Base-by-base conservation (phyloP, 2,888 invertebrate genomes). In the Pristionchus mayeri region DNA sequence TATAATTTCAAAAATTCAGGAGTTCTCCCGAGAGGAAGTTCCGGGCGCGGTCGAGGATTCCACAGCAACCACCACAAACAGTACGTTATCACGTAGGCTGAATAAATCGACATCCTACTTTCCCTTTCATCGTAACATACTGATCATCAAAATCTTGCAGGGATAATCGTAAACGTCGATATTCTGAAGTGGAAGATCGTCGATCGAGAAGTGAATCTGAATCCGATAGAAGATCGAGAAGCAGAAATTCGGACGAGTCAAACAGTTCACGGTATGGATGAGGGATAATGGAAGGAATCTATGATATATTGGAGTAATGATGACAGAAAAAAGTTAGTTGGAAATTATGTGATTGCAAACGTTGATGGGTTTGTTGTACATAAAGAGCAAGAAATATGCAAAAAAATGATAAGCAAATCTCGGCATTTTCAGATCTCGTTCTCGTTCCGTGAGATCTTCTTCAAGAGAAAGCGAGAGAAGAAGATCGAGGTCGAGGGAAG, bases 131-230 rank as follows among this genome's bases (percentile, higher is more conserved):
- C 21, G 34, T 52, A 54, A 79, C 30, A 30, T 24, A n/a, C n/a
- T n/a, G n/a, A n/a, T n/a, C n/a, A 4, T 40, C 9, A 0, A 16
- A 34, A n/a, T n/a, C n/a, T 79, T 54, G 30, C n/a, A 54, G 52
- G 3, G 40, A 60, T 18, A 21, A 79, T 16, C 81, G 81, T 50
- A 81, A 60, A 27, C 81, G 81, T 40, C 81, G 81, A n/a, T 60
- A 81, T 24, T 81, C 81, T n/a, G n/a, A n/a, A n/a, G n/a, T n/a
- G n/a, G 81, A 81, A n/a, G 60, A 60, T 44, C 60, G 60, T 81
- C 81, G 81, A 44, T 81, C 81, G 3, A 24, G 50, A 30, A 44
- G 40, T 18, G 18, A 50, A 11, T 81, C 81, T 27, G 81, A 48
- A 27, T 54, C 54, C 2, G 79, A 54, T 21, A 79, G 79, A 54